Evolutionary conservation across 2,797 vertebrate species (phyloP).

Genomic region (Squalus acanthias): DNA sequence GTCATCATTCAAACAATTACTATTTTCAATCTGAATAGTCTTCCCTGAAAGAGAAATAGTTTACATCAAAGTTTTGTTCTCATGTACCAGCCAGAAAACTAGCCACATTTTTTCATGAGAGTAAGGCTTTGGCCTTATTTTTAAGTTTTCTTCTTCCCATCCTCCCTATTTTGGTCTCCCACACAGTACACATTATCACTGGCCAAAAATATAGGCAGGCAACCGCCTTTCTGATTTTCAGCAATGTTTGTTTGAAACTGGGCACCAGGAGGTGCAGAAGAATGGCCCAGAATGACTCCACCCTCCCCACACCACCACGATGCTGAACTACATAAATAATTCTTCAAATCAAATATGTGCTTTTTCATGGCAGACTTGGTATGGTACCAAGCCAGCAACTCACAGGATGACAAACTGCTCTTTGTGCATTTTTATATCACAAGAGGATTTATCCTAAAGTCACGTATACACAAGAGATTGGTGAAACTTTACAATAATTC

Average conservation of each 20-base stretch:
- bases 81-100: background rate
- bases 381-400: background rate
- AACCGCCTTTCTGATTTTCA: background rate
- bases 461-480: background rate
- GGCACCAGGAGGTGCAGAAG: background rate
- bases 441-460: background rate
- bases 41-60: constrained; percentile 49
- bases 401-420: background rate
- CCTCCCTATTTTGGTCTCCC: background rate
- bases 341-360: background rate
- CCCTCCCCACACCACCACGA: background rate
- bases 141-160: background rate
- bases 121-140: background rate
- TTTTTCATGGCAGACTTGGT: background rate
- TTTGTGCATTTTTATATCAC: background rate
- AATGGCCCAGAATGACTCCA: background rate
- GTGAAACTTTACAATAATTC: background rate
- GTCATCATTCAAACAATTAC: constrained; percentile 46
- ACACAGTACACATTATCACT: background rate
- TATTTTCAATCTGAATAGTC: constrained; percentile 48
- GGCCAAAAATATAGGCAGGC: background rate
- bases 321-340: background rate
- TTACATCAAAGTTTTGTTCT: background rate
- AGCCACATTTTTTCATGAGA: background rate
- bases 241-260: background rate